These are phyloP conservation scores for Formica selysi DNA, from an alignment of 1,140 invertebrate genomes.

Conservation along the genomic window DNA sequence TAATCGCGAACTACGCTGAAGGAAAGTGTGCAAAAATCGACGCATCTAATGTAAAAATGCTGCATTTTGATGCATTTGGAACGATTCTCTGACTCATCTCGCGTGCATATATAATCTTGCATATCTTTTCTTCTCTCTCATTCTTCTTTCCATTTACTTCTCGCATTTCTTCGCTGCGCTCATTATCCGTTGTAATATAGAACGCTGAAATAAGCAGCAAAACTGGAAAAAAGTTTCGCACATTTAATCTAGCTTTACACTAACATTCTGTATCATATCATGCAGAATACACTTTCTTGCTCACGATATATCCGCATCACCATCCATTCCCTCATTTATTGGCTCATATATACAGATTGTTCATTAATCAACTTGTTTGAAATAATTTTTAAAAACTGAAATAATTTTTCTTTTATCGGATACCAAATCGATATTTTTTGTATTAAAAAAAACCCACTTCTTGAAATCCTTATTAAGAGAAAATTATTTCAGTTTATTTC, in stretches of 20 bases:
- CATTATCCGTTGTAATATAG: neutral
- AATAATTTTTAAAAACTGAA: neutral
- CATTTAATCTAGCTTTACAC: constrained; percentile 24
- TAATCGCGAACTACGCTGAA: neutral
- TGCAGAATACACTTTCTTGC: constrained; percentile 26
- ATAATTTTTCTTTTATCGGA: neutral
- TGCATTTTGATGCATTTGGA: neutral
- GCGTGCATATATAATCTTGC: constrained; percentile 3
- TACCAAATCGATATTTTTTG: neutral
- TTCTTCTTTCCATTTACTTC: constrained; percentile 27
- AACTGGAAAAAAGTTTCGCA: neutral
- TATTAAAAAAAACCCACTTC: too few species aligned
- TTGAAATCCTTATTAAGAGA: neutral
- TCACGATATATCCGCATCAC: constrained; percentile 49
- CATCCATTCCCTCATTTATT: constrained; percentile 64
- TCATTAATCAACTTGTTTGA: neutral
- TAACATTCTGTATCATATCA: constrained; percentile 13
- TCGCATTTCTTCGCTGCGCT: constrained; percentile 23
- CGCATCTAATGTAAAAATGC: neutral
- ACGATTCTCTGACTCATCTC: neutral
- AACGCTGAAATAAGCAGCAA: neutral
- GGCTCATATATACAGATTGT: constrained; percentile 33
- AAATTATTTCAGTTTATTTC: neutral
- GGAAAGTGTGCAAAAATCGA: neutral
- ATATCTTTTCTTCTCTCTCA: neutral